Base-by-base conservation (phyloP, 2,113 vertebrate genomes). In the Myotis lucifugus region DNA sequence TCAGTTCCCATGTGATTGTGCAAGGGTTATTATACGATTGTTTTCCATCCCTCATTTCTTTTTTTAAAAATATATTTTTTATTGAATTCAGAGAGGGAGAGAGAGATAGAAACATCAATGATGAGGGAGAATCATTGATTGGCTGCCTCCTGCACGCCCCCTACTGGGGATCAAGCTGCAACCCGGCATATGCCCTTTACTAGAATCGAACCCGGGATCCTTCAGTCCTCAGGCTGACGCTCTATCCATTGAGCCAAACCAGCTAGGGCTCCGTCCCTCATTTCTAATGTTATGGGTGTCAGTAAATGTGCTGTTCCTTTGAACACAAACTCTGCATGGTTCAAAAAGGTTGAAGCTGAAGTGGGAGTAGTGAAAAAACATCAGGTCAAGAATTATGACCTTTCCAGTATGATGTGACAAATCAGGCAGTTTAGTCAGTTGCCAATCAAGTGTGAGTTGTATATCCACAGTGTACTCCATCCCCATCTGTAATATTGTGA, bases 1-100 rank as follows among this genome's bases (percentile, higher is more conserved):
- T 86, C 69, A 13, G 12, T 73, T 89, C 23, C 67, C 13, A 13
- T 85, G 61, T 66, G 42, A 73, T 5, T 46, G 29, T 79, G n/a
- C 37, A 93, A 42, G 0, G 7, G 52, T 72, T 52, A 94, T 76
- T 64, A 94, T 29, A 66, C 2, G 34, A 37, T 59, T 93, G 29
- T 56, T 95, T 92, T 32, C 25, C 27, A 84, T 17, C 59, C 37
- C 12, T 94, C 69, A 42, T 83, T 72, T 21, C 64, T 64, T 56
- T 56, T 56, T 56, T 56, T 23, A 48, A 48, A 50, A 56, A 56
- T 21, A 56, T 56, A 25, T 59, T 10, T 59, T 59, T 59, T 23
- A 59, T 59, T 23, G 56, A 59, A 25, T 59, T 59, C 56, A 59
- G 56, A 59, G 56, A 59, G 56, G 56, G 21, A 59, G 56, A 59